Evolutionary conservation across 1,140 invertebrate genomes (phyloP).

Genomic region (Nebria ingens): DNA sequence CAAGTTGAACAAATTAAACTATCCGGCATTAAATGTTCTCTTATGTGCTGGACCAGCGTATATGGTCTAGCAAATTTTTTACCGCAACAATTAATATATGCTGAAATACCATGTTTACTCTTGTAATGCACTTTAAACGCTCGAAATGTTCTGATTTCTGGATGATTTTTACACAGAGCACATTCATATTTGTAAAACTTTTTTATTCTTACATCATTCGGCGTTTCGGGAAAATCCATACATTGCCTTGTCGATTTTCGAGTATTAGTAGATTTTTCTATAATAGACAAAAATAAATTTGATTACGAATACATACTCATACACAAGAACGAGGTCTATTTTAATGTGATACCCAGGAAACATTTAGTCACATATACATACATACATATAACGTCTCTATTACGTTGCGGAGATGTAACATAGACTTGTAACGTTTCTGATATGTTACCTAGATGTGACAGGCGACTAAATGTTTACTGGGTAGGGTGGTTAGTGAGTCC

Average conservation of each 20-base stretch:
- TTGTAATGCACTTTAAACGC: slow-evolving; percentile 2
- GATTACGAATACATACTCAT: no score
- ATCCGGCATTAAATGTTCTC: slow-evolving; percentile 1
- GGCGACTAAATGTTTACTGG: no score
- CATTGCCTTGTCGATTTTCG: background rate
- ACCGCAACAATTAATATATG: slow-evolving; percentile 4
- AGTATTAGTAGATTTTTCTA: background rate
- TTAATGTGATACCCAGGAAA: no score
- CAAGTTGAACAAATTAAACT: background rate
- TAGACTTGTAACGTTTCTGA: no score
- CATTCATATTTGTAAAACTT: slow-evolving; percentile 6
- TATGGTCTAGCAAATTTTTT: background rate
- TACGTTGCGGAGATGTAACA: no score
- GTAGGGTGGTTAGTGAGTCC: no score
- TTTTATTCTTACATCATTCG: background rate
- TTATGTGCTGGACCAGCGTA: background rate
- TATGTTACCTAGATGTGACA: no score
- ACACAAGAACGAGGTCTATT: no score
- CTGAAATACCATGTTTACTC: background rate
- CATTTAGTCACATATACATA: no score
- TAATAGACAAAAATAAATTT: no score
- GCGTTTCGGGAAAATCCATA: background rate
- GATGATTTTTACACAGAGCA: slow-evolving; percentile 1
- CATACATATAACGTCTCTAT: no score
- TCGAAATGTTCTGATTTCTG: background rate